Percentiles rank a stretch among this genome's conserved stretches.
Evolutionary conservation across 2,797 vertebrate genomes (phyloP).

Genomic region (Arrhamphus sclerolepis): DNA sequence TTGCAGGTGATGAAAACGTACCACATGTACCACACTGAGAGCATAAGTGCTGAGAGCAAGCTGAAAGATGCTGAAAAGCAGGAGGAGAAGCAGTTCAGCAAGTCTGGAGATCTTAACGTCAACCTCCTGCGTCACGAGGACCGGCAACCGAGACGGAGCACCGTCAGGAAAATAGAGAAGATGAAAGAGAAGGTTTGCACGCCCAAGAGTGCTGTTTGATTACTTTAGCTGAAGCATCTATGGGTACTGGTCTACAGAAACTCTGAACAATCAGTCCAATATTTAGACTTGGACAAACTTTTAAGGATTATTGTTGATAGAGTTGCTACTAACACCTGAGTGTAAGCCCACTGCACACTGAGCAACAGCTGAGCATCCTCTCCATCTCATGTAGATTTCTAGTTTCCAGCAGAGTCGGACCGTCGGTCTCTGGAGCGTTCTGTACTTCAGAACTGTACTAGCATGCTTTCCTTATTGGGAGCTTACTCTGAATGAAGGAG

Average conservation of each 20-base stretch:
- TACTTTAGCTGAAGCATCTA: neutral
- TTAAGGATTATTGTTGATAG: constrained; percentile 6
- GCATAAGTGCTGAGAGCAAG: constrained; percentile 97
- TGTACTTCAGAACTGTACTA: constrained; percentile 43
- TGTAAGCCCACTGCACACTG: constrained; percentile 32
- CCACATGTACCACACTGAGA: constrained; percentile 99
- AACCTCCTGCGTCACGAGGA: constrained; percentile 95
- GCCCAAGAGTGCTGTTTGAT: neutral
- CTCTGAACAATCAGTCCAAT: constrained; percentile 3
- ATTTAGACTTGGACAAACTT: constrained; percentile 5
- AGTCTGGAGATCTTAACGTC: constrained; percentile 92
- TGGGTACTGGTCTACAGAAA: neutral
- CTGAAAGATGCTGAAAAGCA: constrained; percentile 98
- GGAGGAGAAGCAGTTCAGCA: constrained; percentile 98
- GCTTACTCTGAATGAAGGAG: constrained; percentile 55
- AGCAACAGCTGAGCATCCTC: constrained; percentile 25
- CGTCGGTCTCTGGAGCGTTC: constrained; percentile 36
- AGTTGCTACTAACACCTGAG: too few species aligned
- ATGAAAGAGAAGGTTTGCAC: constrained; percentile 92
- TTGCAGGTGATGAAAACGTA: constrained; percentile 99
- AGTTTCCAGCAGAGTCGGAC: constrained; percentile 23
- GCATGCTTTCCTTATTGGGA: constrained; percentile 44
- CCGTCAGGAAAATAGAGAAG: constrained; percentile 93
- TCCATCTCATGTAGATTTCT: constrained; percentile 44
- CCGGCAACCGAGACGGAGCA: constrained; percentile 88